phyloP scores from a whole-genome alignment of 2,797 vertebrate species.

The Taeniopygia guttata region DNA sequence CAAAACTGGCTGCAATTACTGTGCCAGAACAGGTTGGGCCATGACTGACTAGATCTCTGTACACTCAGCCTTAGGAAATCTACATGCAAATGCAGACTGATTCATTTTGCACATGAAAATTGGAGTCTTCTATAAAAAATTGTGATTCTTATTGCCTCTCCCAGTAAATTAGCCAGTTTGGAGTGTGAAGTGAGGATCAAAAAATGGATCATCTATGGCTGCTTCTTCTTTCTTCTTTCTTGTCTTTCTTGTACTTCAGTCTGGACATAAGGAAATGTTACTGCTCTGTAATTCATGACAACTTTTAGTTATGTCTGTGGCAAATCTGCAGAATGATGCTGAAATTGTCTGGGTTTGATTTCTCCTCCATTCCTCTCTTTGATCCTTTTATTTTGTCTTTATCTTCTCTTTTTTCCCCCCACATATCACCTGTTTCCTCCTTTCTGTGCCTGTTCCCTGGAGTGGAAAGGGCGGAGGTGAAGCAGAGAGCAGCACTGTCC shows the following conservation, averaged over 20 bases:
- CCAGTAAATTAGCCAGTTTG: neutral
- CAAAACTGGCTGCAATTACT: slow-evolving; percentile 30
- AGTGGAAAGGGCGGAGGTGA: neutral
- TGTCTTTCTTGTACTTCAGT: neutral
- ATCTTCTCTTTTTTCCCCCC: neutral
- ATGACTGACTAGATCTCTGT: neutral
- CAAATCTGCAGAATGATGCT: neutral
- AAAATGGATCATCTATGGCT: neutral
- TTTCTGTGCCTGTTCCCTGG: neutral
- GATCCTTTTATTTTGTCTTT: neutral
- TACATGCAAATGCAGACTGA: neutral
- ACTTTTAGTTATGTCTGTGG: neutral
- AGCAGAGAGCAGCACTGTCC: neutral
- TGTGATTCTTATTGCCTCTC: neutral
- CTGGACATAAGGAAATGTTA: neutral
- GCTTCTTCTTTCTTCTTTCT: neutral
- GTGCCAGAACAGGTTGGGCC: neutral
- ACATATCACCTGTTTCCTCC: neutral
- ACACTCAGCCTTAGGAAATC: neutral
- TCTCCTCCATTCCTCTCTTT: neutral
- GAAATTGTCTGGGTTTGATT: neutral
- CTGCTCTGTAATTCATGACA: neutral
- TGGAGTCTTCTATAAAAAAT: neutral
- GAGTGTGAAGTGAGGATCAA: neutral
- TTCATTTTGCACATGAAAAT: neutral